Base-by-base conservation (phyloP, 2,888 invertebrate genomes). In the Drosophila mettleri region DNA sequence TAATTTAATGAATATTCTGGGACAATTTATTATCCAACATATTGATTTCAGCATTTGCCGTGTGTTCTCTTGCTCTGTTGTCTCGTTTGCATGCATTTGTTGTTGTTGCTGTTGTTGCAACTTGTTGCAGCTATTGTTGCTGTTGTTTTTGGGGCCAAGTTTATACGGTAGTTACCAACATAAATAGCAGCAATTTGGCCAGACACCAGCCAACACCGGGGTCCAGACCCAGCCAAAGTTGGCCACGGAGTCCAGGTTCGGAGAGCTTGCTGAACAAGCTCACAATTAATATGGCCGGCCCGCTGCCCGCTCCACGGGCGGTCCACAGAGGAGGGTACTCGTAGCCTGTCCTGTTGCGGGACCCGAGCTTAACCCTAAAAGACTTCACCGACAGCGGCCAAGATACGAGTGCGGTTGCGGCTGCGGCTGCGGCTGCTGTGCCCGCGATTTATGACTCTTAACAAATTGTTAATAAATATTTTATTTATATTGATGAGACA, bases 161-260 rank as follows among this genome's bases (percentile, higher is more conserved):
- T 85, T 91, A 91, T 91, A 90, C 91, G 91, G 91, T 91, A 92
- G 92, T 92, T 91, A 91, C 90, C 91, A 90, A 92, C 92, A 92
- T 92, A 92, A 92, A 92, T 92, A 92, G 91, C 91, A 89, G 89
- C 91, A 90, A 91, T 90, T 91, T 90, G 90, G 78, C 74, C 84
- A 87, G 86, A 84, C 87, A 83, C 83, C 78, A 77, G 71, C 72
- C 74, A 78, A 74, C 73, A 75, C 60, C 68, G 45, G 51, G 54
- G 22, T 58, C 48, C 49, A 59, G 62, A 10, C 51, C 43, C 49
- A 61, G 20, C 31, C 31, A 24, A 51, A 52, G 12, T 63, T 24
- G 53, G 41, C 62, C 31, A 33, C 33, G 31, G 62, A 46, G 41
- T 51, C 70, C 52, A 64, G 51, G 38, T 55, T 55, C 69, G 53